Conservation (phyloP, 2,888 invertebrate species). For the Callyntrura guangdongensis region DNA sequence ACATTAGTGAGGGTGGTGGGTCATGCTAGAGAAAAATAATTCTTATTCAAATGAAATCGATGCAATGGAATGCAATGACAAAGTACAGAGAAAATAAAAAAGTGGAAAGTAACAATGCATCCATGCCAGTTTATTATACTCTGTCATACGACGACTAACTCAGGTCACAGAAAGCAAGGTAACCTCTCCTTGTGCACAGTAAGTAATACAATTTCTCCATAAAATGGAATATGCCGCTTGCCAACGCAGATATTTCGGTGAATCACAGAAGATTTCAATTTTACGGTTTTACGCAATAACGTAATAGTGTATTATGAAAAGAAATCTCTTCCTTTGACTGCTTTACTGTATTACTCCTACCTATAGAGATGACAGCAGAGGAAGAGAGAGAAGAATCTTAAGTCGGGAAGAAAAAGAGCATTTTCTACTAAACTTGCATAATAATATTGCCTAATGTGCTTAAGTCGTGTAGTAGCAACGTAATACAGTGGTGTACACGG, state of each 20-base stretch:
- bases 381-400: not conserved
- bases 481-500: not conserved
- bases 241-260: not conserved
- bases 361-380: not conserved
- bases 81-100: not conserved
- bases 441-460: conserved; percentile 7
- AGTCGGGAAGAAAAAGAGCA: not conserved
- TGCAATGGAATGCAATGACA: conserved; percentile 1
- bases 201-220: conserved; percentile 9
- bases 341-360: too few relatives aligned
- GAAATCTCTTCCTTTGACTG: conserved; percentile 6
- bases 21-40: conserved; percentile 14
- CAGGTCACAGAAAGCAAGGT: not conserved
- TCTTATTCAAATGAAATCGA: conserved; percentile 39
- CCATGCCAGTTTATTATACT: not conserved
- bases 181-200: not conserved
- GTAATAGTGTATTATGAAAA: not conserved
- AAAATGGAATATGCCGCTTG: conserved; percentile 34
- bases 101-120: not conserved
- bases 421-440: conserved; percentile 7
- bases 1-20: not conserved
- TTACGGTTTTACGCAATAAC: not conserved
- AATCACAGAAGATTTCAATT: conserved; percentile 53
- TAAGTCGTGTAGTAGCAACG: not conserved
- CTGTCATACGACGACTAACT: not conserved